phyloP scores from a whole-genome alignment of 1,140 invertebrate species.

The Brachionus sp. region DNA sequence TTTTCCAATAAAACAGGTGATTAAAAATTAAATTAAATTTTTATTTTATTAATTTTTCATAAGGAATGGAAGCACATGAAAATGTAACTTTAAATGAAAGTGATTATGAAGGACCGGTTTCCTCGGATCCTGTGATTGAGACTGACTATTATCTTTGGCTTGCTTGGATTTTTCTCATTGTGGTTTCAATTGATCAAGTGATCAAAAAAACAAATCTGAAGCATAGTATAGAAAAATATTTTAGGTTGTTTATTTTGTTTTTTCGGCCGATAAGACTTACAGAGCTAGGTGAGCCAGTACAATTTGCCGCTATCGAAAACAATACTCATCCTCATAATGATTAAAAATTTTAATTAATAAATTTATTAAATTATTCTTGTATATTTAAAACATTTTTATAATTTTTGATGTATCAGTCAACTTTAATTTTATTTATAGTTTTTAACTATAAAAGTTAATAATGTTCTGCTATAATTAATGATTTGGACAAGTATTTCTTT shows the following conservation, averaged over 20 bases:
- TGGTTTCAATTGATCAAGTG: background rate
- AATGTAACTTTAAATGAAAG: background rate
- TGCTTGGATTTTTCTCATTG: background rate
- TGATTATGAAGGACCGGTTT: constrained; percentile 26
- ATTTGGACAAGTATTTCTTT: no score
- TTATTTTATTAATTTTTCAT: background rate
- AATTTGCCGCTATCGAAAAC: background rate
- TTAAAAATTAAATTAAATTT: background rate
- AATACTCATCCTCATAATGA: constrained; percentile 12
- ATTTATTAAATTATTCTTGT: background rate
- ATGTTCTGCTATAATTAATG: no score
- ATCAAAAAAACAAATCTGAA: constrained; percentile 7
- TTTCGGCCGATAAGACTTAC: background rate
- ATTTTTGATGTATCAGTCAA: no score
- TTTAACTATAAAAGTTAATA: no score
- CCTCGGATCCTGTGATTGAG: background rate
- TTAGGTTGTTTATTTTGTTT: background rate
- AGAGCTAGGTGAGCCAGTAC: background rate
- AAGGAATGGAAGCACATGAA: background rate
- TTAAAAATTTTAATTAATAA: background rate
- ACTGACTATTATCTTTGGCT: constrained; percentile 24
- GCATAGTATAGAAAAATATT: background rate
- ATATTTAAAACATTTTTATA: background rate
- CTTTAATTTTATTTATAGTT: no score
- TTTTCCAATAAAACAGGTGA: constrained; percentile 58